phyloP scores from a whole-genome alignment of 2,797 vertebrate genomes.

The Artibeus jamaicensis region DNA sequence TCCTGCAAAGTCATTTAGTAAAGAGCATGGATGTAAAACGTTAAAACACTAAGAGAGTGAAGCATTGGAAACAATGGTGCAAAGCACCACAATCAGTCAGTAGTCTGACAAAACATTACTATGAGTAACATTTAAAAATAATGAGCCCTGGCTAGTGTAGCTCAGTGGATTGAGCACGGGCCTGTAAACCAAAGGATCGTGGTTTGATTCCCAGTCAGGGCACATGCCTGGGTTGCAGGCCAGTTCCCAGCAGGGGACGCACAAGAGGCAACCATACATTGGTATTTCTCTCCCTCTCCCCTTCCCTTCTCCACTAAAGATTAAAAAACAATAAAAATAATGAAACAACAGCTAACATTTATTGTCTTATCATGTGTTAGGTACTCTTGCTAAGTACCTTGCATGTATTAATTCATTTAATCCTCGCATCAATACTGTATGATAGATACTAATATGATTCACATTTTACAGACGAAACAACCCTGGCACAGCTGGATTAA shows the following conservation, averaged over 20 bases:
- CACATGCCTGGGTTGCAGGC: too few relatives aligned
- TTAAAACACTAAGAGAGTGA: background rate
- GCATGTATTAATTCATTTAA: background rate
- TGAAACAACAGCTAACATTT: background rate
- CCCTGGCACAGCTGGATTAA: background rate
- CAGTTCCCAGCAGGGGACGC: too few relatives aligned
- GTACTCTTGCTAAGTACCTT: background rate
- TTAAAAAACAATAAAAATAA: too few relatives aligned
- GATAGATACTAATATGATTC: background rate
- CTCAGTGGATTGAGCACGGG: too few relatives aligned
- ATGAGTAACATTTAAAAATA: background rate
- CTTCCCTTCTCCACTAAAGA: too few relatives aligned
- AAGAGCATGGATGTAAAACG: background rate
- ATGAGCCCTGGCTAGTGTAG: too few relatives aligned
- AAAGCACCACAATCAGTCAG: background rate
- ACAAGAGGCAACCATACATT: too few relatives aligned
- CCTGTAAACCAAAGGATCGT: too few relatives aligned
- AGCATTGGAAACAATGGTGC: background rate
- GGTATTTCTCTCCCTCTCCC: too few relatives aligned
- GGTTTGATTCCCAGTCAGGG: too few relatives aligned
- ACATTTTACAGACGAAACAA: background rate
- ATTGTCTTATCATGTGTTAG: background rate
- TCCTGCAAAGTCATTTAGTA: background rate
- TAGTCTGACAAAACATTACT: background rate
- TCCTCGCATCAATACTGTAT: background rate